These are phyloP conservation scores for Microplitis demolitor DNA, from an alignment of 1,140 invertebrate genomes.

Conservation along the genomic window DNA sequence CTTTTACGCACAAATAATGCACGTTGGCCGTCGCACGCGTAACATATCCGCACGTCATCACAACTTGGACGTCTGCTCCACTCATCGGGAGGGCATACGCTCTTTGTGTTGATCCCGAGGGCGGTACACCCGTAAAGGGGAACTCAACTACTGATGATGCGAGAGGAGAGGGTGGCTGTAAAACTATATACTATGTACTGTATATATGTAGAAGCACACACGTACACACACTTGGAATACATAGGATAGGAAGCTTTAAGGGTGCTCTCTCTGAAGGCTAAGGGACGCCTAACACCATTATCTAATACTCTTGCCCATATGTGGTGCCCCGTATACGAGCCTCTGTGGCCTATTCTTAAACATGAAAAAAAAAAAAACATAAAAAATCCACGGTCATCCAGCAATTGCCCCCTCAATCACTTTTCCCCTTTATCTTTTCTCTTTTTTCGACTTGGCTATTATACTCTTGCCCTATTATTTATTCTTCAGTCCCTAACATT, in stretches of 20 bases:
- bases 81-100: constrained; percentile 20
- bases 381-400: constrained; percentile 36
- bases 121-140: not conserved
- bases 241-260: not conserved
- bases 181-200: constrained; percentile 12
- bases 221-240: not conserved
- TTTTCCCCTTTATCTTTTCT: constrained; percentile 3
- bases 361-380: too few relatives aligned
- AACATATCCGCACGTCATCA: not conserved
- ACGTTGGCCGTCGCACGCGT: constrained; percentile 5
- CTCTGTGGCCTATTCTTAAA: constrained; percentile 47
- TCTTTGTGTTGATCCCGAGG: constrained; percentile 38
- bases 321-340: constrained; percentile 54
- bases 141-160: not conserved
- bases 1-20: constrained; percentile 42
- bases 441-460: constrained; percentile 36
- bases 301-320: constrained; percentile 59
- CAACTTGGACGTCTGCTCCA: constrained; percentile 1
- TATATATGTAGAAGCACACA: not conserved
- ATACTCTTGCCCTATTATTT: constrained; percentile 47
- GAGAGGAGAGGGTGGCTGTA: not conserved
- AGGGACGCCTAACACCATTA: constrained; percentile 56
- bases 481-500: constrained; percentile 32
- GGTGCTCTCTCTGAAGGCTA: not conserved
- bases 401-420: constrained; percentile 14